Conservation (phyloP, 2,888 invertebrate species). For the Trachelus stipa region DNA sequence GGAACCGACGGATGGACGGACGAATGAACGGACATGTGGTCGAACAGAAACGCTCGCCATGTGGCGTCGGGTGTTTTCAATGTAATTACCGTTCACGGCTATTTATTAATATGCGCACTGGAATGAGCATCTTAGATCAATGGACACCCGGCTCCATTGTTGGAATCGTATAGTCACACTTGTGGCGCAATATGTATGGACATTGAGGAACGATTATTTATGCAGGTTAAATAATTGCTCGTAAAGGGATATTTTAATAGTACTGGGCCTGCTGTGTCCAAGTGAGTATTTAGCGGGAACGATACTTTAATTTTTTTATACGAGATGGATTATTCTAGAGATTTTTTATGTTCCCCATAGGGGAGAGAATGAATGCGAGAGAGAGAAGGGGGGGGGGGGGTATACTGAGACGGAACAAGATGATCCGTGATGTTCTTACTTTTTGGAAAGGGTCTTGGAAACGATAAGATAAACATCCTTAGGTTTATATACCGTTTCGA, state of each 20-base stretch:
- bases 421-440: neutral
- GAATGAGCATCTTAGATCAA: constrained; percentile 25
- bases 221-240: neutral
- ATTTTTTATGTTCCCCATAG: neutral
- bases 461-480: constrained; percentile 39
- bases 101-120: constrained; percentile 46
- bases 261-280: neutral
- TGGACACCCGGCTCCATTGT: neutral
- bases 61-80: constrained; percentile 37
- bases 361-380: no score
- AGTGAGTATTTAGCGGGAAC: neutral
- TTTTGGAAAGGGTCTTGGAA: neutral
- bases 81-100: constrained; percentile 44
- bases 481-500: constrained; percentile 7
- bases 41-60: constrained; percentile 26
- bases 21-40: constrained; percentile 31
- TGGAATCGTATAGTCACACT: neutral
- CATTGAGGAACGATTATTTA: neutral
- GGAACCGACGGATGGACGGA: constrained; percentile 30
- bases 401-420: neutral
- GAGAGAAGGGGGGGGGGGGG: neutral
- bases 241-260: neutral
- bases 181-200: neutral
- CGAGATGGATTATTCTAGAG: neutral
- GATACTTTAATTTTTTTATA: neutral